These are phyloP conservation scores for Thunnus thynnus DNA, from an alignment of 2,113 vertebrate genomes.

Conservation along the genomic window DNA sequence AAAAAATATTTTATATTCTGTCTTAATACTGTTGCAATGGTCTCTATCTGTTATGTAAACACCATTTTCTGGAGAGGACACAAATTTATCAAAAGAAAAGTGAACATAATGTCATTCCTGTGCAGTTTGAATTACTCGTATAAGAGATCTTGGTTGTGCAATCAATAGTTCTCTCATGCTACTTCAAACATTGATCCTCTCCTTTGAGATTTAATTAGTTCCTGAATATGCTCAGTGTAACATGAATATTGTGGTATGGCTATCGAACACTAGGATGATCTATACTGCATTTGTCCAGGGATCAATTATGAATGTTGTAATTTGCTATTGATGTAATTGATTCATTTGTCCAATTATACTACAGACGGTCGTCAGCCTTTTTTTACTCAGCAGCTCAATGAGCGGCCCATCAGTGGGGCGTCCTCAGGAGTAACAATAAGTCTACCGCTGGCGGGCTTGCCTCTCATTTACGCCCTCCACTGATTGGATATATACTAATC, in stretches of 20 bases:
- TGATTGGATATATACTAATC: background rate
- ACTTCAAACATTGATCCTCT: constrained; percentile 73
- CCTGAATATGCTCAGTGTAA: constrained; percentile 76
- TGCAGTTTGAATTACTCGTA: constrained; percentile 41
- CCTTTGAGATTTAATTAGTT: constrained; percentile 81
- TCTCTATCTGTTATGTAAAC: background rate
- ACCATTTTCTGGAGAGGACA: constrained; percentile 21
- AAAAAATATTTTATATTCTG: background rate
- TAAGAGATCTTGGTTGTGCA: constrained; percentile 26
- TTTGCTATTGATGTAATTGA: constrained; percentile 82
- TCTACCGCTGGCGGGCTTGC: background rate
- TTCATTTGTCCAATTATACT: constrained; percentile 79
- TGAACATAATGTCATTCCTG: constrained; percentile 35
- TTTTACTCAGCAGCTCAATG: constrained; percentile 60
- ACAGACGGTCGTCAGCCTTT: constrained; percentile 67
- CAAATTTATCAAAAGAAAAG: constrained; percentile 47
- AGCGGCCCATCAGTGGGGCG: constrained; percentile 36
- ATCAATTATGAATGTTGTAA: constrained; percentile 84
- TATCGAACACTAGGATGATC: constrained; percentile 65
- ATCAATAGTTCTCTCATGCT: constrained; percentile 74
- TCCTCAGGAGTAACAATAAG: constrained; percentile 51
- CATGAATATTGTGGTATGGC: constrained; percentile 75
- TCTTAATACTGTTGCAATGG: background rate
- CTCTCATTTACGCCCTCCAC: background rate
- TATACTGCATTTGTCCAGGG: constrained; percentile 67